Conservation (phyloP, 2,888 invertebrate species). For the Pollenia angustigena region DNA sequence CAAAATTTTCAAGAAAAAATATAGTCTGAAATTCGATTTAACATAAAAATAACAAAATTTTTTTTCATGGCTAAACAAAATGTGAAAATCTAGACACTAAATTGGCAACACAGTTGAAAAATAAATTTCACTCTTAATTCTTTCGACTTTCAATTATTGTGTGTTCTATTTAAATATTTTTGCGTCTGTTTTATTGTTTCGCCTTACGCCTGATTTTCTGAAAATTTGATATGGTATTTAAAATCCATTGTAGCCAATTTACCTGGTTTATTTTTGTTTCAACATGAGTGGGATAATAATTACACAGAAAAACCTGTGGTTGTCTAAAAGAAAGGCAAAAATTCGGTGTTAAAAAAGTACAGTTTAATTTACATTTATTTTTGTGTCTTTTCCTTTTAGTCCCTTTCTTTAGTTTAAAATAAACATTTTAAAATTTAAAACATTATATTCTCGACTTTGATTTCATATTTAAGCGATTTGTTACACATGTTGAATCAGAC, state of each 20-base stretch:
- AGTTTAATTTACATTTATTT: conserved; percentile 23
- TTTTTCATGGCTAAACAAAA: too few relatives aligned
- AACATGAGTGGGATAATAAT: neutral
- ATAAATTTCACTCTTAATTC: neutral
- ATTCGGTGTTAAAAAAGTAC: conserved; percentile 26
- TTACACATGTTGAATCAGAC: conserved; percentile 1
- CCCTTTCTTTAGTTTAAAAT: neutral
- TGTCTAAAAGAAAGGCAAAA: neutral
- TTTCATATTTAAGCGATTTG: neutral
- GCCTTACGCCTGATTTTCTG: conserved; percentile 1
- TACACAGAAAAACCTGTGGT: conserved; percentile 8
- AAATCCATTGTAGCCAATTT: neutral
- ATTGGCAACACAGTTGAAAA: too few relatives aligned
- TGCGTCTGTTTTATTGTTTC: neutral
- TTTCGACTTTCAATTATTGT: neutral
- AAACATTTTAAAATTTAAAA: neutral
- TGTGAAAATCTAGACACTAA: too few relatives aligned
- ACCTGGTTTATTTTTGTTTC: conserved; percentile 7
- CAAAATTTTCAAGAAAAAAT: too few relatives aligned
- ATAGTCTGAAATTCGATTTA: too few relatives aligned
- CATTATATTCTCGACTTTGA: neutral
- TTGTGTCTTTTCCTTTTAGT: neutral
- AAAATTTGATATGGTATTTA: neutral
- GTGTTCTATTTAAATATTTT: conserved; percentile 7
- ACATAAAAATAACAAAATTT: too few relatives aligned